These are phyloP conservation scores for Diaphora mendica DNA, from an alignment of 2,888 invertebrate species.

Conservation along the genomic window DNA sequence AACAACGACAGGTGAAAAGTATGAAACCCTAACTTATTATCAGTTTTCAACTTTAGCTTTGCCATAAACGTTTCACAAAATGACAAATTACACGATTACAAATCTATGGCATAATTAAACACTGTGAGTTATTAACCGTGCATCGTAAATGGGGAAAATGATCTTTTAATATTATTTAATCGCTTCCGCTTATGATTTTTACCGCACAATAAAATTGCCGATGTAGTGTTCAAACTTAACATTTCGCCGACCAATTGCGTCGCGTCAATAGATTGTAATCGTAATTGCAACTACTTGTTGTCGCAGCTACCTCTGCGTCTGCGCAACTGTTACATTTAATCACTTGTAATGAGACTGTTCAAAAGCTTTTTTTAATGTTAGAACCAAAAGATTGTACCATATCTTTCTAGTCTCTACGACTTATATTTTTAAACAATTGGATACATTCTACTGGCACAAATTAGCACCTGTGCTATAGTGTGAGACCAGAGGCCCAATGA, in stretches of 20 bases:
- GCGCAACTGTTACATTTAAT: conserved; percentile 18
- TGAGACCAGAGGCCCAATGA: too few species aligned
- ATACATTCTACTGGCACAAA: too few species aligned
- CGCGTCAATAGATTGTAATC: conserved; percentile 60
- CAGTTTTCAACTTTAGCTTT: background rate
- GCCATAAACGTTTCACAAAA: background rate
- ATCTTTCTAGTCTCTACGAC: background rate
- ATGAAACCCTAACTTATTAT: background rate
- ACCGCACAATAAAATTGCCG: conserved; percentile 28
- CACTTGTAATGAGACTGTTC: conserved; percentile 8
- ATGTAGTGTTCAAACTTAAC: conserved; percentile 59
- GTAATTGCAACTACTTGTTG: conserved; percentile 63
- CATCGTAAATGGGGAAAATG: background rate
- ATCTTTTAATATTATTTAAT: background rate
- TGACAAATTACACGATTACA: background rate
- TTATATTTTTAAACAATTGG: too few species aligned
- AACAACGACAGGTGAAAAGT: too few species aligned
- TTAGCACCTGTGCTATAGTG: too few species aligned
- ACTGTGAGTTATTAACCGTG: background rate
- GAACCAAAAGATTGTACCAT: background rate
- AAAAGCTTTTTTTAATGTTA: background rate
- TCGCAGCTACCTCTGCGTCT: conserved; percentile 29
- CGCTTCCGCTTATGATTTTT: conserved; percentile 31
- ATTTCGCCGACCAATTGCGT: conserved; percentile 60
- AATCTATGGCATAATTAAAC: background rate